phyloP scores from a whole-genome alignment of 2,888 invertebrate species.

The Dioctria linearis region DNA sequence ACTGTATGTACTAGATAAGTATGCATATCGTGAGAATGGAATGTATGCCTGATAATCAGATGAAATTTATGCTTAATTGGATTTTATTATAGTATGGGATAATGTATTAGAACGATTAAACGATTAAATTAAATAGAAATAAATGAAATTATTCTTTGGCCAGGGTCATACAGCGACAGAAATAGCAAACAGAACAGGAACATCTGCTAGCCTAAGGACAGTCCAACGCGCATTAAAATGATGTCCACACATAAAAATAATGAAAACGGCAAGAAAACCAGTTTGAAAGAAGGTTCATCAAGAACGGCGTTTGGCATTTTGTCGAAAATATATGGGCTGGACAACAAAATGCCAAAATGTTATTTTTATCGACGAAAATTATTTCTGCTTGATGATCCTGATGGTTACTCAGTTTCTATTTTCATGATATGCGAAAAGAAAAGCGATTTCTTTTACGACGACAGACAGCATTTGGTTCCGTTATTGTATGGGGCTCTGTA shows the following conservation, averaged over 20 bases:
- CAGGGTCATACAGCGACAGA: not conserved
- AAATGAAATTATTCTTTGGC: no score
- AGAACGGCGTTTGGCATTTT: not conserved
- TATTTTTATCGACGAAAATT: not conserved
- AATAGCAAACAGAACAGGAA: not conserved
- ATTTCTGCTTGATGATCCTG: not conserved
- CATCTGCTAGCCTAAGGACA: not conserved
- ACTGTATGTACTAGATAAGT: no score
- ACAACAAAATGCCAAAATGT: not conserved
- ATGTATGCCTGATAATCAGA: no score
- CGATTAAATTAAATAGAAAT: no score
- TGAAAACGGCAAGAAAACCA: not conserved
- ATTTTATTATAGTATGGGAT: no score
- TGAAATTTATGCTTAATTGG: no score
- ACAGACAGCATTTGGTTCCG: not conserved
- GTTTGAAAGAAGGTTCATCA: not conserved
- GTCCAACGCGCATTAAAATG: not conserved
- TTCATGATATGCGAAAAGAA: not conserved
- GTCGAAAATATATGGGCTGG: not conserved
- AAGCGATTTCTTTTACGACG: conserved; percentile 2
- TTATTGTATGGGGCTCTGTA: no score
- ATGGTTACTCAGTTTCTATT: not conserved
- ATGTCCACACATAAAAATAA: not conserved
- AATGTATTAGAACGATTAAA: no score
- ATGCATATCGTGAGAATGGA: no score